A percentile compares a stretch with the other conserved stretches of the same genome.
These are phyloP conservation scores for Drosophila santomea DNA, from an alignment of 1,140 invertebrate species.

Conservation along the genomic window DNA sequence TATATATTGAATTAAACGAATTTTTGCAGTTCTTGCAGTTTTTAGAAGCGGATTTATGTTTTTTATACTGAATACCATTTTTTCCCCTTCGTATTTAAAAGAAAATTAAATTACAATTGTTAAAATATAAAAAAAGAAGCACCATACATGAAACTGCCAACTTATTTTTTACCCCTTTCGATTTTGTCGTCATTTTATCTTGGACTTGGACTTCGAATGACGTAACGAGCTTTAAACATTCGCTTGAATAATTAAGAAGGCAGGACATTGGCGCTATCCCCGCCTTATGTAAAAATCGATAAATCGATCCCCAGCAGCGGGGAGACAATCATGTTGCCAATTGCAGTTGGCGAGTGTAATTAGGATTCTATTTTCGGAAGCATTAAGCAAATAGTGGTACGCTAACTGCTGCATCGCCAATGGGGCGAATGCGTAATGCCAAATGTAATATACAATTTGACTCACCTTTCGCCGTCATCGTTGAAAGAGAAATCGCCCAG, in stretches of 20 bases:
- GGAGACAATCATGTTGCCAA: constrained; percentile 40
- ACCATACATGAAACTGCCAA: too few species aligned
- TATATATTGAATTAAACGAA: constrained; percentile 7
- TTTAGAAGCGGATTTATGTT: background rate
- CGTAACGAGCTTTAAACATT: constrained; percentile 36
- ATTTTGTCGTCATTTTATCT: background rate
- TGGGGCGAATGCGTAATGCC: constrained; percentile 59
- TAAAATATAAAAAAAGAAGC: too few species aligned
- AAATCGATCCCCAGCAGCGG: constrained; percentile 54
- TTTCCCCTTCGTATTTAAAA: background rate
- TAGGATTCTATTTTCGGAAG: constrained; percentile 41
- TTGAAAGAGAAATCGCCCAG: constrained; percentile 91
- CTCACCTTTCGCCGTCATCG: constrained; percentile 87
- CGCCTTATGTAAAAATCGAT: constrained; percentile 53
- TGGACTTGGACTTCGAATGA: constrained; percentile 9
- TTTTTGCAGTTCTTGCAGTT: background rate
- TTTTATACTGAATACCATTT: too few species aligned
- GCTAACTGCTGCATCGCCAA: constrained; percentile 21
- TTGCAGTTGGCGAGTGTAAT: constrained; percentile 66
- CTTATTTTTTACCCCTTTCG: background rate
- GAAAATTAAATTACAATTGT: background rate
- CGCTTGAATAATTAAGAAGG: constrained; percentile 39
- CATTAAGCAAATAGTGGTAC: background rate
- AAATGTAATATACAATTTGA: constrained; percentile 26
- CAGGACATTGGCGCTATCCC: constrained; percentile 13